These are phyloP conservation scores for Hypsibius dujardini DNA, from an alignment of 1,140 invertebrate species.

Conservation along the genomic window DNA sequence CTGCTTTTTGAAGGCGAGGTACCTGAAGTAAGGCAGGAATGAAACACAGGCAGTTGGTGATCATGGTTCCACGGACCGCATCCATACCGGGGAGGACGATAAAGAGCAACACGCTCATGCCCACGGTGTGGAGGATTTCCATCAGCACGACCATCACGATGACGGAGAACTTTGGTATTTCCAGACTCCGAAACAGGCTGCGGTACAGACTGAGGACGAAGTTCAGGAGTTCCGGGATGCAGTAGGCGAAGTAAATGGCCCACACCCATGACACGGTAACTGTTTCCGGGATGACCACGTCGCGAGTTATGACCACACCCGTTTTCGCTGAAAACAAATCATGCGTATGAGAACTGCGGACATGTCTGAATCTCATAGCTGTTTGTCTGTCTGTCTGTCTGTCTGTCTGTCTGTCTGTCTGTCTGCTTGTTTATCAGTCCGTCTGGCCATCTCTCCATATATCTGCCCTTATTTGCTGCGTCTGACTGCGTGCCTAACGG, in stretches of 20 bases:
- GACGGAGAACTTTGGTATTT: neutral
- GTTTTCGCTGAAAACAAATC: constrained; percentile 39
- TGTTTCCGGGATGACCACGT: constrained; percentile 36
- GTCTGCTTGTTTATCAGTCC: no score
- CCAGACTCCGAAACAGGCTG: constrained; percentile 46
- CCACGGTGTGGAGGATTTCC: constrained; percentile 67
- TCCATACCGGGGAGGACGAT: constrained; percentile 71
- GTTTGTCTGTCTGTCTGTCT: no score
- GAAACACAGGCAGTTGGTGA: constrained; percentile 79
- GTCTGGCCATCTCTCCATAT: no score
- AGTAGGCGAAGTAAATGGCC: constrained; percentile 67
- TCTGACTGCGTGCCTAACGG: no score
- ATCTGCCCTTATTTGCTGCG: no score
- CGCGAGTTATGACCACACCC: constrained; percentile 24
- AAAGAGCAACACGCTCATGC: constrained; percentile 63
- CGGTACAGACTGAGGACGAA: neutral
- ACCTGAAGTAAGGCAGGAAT: constrained; percentile 49
- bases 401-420: no score
- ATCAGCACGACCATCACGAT: constrained; percentile 38
- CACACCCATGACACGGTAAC: constrained; percentile 79
- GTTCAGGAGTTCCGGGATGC: constrained; percentile 60
- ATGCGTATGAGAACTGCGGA: constrained; percentile 33
- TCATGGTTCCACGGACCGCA: constrained; percentile 73
- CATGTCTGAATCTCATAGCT: constrained; percentile 20
- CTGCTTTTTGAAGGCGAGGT: neutral